phyloP scores from a whole-genome alignment of 2,113 vertebrate species.

The Psittacara wagleri region DNA sequence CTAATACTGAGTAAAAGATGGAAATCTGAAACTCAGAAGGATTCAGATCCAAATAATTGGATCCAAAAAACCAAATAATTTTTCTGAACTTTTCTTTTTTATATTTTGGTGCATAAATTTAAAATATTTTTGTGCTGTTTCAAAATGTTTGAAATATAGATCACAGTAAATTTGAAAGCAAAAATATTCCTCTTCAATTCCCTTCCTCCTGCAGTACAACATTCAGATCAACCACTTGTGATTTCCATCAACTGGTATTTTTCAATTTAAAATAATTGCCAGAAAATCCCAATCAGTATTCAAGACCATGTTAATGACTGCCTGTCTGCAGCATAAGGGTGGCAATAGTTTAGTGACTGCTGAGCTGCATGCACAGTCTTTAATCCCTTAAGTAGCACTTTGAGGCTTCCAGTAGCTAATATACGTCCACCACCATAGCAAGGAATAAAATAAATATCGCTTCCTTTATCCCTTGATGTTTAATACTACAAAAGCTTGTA shows the following conservation, averaged over 20 bases:
- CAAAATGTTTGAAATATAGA: neutral
- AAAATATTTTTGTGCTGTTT: neutral
- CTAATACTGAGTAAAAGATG: neutral
- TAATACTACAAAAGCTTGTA: neutral
- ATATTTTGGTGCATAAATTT: neutral
- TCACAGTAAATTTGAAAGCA: neutral
- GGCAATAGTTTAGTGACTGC: constrained; percentile 18
- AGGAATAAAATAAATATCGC: constrained; percentile 21
- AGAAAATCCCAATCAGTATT: neutral
- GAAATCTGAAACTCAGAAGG: neutral
- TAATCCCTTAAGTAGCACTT: constrained; percentile 38
- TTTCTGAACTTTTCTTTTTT: neutral
- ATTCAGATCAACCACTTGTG: neutral
- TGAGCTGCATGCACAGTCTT: neutral
- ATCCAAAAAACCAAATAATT: neutral
- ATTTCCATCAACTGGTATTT: neutral
- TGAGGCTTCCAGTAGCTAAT: constrained; percentile 36
- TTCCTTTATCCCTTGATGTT: neutral
- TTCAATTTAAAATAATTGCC: constrained; percentile 25
- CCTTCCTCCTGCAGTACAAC: neutral
- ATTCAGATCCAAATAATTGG: too few relatives aligned
- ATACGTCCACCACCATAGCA: neutral
- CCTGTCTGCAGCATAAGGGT: neutral
- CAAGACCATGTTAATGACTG: neutral
- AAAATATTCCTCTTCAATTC: neutral